A percentile compares a stretch with the other conserved stretches of the same genome.
Conservation (phyloP, 2,797 vertebrate species). For the Rhynchotus rufescens region DNA sequence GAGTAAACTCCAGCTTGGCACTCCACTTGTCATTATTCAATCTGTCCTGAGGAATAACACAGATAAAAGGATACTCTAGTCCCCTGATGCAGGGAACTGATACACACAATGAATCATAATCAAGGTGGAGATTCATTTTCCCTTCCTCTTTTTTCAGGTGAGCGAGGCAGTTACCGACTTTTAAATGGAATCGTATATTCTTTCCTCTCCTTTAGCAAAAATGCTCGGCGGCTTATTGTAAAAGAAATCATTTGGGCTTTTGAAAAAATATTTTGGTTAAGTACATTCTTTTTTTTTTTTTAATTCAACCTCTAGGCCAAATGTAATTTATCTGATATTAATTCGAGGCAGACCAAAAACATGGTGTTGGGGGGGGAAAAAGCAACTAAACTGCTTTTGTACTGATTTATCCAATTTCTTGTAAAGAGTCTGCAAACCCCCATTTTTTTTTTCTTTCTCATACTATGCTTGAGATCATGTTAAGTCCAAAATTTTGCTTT, state of each 20-base stretch:
- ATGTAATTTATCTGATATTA: slow-evolving; percentile 49
- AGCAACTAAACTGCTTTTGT: slow-evolving; percentile 18
- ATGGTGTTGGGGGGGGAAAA: not conserved
- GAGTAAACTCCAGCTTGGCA: slow-evolving; percentile 34
- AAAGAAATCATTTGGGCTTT: not conserved
- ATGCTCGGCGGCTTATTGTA: not conserved
- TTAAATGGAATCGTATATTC: slow-evolving; percentile 27
- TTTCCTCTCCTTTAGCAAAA: slow-evolving; percentile 38
- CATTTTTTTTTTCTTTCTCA: not conserved
- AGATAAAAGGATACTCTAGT: slow-evolving; percentile 47
- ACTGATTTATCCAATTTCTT: not conserved
- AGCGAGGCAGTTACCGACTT: slow-evolving; percentile 28
- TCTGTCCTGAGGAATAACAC: slow-evolving; percentile 40
- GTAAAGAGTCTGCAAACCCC: not conserved
- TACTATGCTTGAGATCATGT: not conserved
- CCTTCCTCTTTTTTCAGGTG: slow-evolving; percentile 11
- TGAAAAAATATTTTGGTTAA: not conserved
- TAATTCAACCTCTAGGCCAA: slow-evolving; percentile 14
- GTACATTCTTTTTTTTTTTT: not conserved
- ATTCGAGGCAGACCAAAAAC: not conserved
- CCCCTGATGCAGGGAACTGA: slow-evolving; percentile 8
- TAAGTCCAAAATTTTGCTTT: not conserved
- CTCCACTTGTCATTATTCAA: slow-evolving; percentile 54
- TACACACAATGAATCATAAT: slow-evolving; percentile 39
- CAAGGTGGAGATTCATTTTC: not conserved